Evolutionary conservation across 2,888 invertebrate genomes (phyloP), one percentile per base, ranked within the genome.

Genomic region (Meliscaeva auricollis): DNA sequence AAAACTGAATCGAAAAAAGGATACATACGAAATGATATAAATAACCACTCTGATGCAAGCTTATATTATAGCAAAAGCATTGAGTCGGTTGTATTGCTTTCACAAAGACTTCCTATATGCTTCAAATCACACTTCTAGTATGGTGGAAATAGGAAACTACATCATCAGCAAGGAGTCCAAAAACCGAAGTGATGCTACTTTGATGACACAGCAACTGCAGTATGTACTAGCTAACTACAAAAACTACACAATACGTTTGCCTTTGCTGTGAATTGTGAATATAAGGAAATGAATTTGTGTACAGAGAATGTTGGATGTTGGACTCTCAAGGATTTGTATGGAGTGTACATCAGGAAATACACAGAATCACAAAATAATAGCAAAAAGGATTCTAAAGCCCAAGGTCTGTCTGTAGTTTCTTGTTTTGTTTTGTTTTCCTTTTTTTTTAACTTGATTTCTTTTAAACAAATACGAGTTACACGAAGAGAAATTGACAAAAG

Each of bases 221-320:
- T 38, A 46, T 44, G n/a, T n/a, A n/a, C n/a, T n/a, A n/a, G n/a
- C n/a, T n/a, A n/a, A n/a, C n/a, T n/a, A n/a, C n/a, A n/a, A 32
- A 41, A 41, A 5, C 4, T 13, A 38, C 1, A 38, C 48, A 69
- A 69, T 32, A 68, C 75, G 62, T 35, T 26, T 26, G 26, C 26
- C 26, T 26, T 38, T 38, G 38, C 0, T 81, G 81, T 70, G 69
- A 80, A 80, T 64, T 38, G 9, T 38, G 6, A 64, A 3, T 9
- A 54, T 58, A 58, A 64, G 81, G 81, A 81, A 70, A 76, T 66
- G 56, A 76, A 66, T 76, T 48, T 81, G 81, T 81, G 81, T 70
- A 64, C 46, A 13, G 3, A 30, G 60, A 54, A 54, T 48, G 32
- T 13, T 46, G 26, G 30, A 38, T 35, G 72, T 35, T 62, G 54